Conservation (phyloP, 2,888 invertebrate genomes). For the Pseudococcus jackbeardsleyi region DNA sequence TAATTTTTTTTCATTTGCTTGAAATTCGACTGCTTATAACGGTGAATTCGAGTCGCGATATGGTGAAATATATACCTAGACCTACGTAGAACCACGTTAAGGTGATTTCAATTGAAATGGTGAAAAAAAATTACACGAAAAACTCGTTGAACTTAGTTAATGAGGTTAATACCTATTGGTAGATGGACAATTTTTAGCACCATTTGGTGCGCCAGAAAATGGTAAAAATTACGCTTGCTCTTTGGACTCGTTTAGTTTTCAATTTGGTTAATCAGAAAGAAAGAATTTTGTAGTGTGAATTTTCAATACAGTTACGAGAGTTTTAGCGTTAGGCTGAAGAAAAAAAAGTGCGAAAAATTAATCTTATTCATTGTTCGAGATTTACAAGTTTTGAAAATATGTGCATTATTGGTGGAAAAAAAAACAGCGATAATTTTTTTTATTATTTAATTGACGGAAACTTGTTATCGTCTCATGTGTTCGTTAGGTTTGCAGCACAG, state of each 20-base stretch:
- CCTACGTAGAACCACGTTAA: neutral
- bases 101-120: neutral
- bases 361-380: too few species aligned
- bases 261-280: too few species aligned
- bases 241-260: neutral
- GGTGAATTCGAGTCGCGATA: neutral
- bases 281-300: too few species aligned
- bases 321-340: too few species aligned
- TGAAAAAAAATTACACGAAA: neutral
- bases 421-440: neutral
- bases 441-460: neutral
- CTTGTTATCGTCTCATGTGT: neutral
- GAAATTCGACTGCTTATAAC: neutral
- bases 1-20: neutral
- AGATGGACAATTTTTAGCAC: neutral
- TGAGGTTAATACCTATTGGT: neutral
- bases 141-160: constrained; percentile 7
- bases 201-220: neutral
- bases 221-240: neutral
- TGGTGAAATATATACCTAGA: neutral
- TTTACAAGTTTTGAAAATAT: too few species aligned
- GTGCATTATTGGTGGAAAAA: too few species aligned
- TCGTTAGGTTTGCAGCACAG: neutral
- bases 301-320: too few species aligned
- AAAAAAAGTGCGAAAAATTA: too few species aligned